Percentiles rank a stretch among this genome's conserved stretches.
Evolutionary conservation across 2,888 invertebrate species (phyloP).

Genomic region (Cheilosia vulpina): DNA sequence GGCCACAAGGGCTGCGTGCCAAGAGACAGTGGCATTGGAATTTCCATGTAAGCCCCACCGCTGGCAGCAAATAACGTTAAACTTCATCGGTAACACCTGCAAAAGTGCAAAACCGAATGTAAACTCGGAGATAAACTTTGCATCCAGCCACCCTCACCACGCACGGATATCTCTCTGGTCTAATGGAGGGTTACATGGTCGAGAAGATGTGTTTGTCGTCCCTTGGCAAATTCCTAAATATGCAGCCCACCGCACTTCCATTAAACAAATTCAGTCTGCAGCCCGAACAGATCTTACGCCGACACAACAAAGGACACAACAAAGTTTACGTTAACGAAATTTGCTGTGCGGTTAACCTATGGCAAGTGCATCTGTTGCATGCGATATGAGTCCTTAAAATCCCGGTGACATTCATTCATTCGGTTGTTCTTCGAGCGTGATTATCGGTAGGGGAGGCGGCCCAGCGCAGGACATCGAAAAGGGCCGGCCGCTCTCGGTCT

Average conservation of each 20-base stretch:
- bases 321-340: conserved; percentile 74
- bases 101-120: conserved; percentile 71
- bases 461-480: conserved; percentile 12
- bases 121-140: conserved; percentile 71
- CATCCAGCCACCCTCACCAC: conserved; percentile 17
- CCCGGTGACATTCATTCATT: conserved; percentile 69
- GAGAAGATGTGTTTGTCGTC: conserved; percentile 54
- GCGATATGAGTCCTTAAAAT: conserved; percentile 71
- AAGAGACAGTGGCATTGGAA: conserved; percentile 60
- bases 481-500: not conserved
- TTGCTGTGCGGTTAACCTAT: conserved; percentile 74
- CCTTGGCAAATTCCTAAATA: conserved; percentile 55
- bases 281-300: conserved; percentile 63
- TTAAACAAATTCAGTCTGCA: conserved; percentile 66
- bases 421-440: conserved; percentile 41
- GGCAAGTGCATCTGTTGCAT: conserved; percentile 76
- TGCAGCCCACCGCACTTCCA: conserved; percentile 65
- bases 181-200: conserved; percentile 49
- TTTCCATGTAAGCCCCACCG: conserved; percentile 46
- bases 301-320: conserved; percentile 69
- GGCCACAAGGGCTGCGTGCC: conserved; percentile 27
- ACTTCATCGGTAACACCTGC: conserved; percentile 74
- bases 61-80: conserved; percentile 52
- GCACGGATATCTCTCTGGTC: not conserved
- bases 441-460: not conserved